phyloP scores from a whole-genome alignment of 2,797 vertebrate species.

The Eulemur mongoz region DNA sequence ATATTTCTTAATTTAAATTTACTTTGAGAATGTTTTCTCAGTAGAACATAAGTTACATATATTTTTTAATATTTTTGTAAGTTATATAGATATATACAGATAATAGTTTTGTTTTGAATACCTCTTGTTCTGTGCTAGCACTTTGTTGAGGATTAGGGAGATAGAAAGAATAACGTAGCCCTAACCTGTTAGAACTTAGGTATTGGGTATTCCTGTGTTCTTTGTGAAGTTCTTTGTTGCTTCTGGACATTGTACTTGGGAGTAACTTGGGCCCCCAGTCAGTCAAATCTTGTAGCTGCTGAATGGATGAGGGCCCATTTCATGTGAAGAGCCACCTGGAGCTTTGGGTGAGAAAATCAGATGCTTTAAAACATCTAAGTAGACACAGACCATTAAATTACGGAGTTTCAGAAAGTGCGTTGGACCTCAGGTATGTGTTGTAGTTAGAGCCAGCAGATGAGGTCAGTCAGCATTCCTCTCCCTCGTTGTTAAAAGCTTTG shows the following conservation, averaged over 20 bases:
- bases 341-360: neutral
- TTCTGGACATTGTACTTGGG: neutral
- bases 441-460: neutral
- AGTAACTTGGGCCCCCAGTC: neutral
- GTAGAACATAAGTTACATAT: neutral
- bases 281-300: too few species aligned
- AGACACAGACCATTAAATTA: neutral
- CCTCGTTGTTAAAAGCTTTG: neutral
- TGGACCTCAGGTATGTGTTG: fast-evolving
- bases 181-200: neutral
- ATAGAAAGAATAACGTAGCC: fast-evolving
- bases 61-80: neutral
- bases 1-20: neutral
- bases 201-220: too few species aligned
- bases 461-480: too few species aligned
- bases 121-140: neutral
- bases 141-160: neutral
- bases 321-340: neutral
- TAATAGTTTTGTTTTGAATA: neutral
- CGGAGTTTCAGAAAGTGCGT: neutral
- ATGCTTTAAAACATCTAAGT: neutral
- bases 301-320: neutral
- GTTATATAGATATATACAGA: neutral
- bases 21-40: neutral
- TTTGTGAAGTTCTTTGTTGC: too few species aligned